Conservation (phyloP, 2,797 vertebrate species). For the Sebastes dallii region DNA sequence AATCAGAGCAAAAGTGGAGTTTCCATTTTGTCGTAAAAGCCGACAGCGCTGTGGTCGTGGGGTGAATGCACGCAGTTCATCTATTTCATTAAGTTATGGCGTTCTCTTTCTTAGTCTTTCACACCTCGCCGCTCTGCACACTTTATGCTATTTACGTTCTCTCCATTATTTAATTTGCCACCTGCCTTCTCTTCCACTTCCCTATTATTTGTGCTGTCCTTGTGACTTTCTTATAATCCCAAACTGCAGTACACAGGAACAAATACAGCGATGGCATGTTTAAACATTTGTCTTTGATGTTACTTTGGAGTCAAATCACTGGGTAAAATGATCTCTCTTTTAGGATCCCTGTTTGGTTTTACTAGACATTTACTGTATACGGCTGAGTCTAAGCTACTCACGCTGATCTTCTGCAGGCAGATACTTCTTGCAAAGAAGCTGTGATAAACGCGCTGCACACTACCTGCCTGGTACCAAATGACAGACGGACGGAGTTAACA, state of each 20-base stretch:
- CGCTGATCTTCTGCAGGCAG: not conserved
- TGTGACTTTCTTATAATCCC: conserved; percentile 6
- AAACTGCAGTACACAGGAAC: not conserved
- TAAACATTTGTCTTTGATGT: not conserved
- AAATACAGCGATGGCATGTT: not conserved
- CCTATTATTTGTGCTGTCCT: not conserved
- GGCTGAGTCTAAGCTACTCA: not conserved
- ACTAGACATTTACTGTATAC: no score
- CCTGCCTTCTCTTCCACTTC: not conserved
- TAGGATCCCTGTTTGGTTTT: not conserved
- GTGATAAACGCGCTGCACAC: no score
- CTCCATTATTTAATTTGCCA: conserved; percentile 28
- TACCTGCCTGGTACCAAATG: no score
- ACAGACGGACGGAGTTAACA: not conserved
- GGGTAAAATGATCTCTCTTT: not conserved
- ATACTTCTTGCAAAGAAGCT: not conserved
- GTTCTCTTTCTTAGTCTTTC: conserved; percentile 19
- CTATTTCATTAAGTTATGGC: conserved; percentile 39
- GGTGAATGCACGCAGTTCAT: conserved; percentile 45
- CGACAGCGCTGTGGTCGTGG: conserved; percentile 15
- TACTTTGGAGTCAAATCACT: no score
- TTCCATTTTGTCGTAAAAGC: conserved; percentile 70
- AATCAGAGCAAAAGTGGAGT: conserved; percentile 65
- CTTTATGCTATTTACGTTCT: conserved; percentile 7
- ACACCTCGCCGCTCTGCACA: not conserved